Evolutionary conservation across 2,113 vertebrate species (phyloP).

Genomic region (Sylvia atricapilla): DNA sequence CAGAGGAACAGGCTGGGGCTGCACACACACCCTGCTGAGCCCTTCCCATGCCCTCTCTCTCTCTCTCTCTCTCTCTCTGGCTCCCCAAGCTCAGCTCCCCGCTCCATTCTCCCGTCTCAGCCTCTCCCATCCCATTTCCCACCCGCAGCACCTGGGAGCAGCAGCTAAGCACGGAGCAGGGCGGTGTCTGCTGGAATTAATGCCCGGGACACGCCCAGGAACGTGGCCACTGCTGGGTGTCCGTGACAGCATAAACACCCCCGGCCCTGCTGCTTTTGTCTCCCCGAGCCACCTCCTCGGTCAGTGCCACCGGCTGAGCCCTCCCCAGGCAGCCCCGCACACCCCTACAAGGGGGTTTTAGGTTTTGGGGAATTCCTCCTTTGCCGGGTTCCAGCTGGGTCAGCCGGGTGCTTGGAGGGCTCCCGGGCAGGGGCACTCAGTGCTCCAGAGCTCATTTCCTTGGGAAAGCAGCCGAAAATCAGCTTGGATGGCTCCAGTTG

Average conservation of each 20-base stretch:
- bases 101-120: rapidly evolving
- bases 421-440: not conserved
- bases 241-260: not conserved
- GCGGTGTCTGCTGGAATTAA: rapidly evolving
- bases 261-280: not conserved
- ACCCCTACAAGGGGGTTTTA: not conserved
- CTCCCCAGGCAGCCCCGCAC: not conserved
- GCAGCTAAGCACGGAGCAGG: not conserved
- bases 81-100: not conserved
- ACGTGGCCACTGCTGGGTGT: rapidly evolving
- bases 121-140: rapidly evolving
- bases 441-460: not conserved
- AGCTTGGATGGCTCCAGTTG: not conserved
- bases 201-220: rapidly evolving
- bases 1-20: not conserved
- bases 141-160: not conserved
- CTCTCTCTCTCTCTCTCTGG: not conserved
- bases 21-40: rapidly evolving
- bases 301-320: not conserved
- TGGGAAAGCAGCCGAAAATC: not conserved
- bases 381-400: not conserved
- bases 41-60: rapidly evolving
- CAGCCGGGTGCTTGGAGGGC: not conserved
- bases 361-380: rapidly evolving
- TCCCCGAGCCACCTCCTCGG: rapidly evolving